Percentiles rank a stretch among this genome's conserved stretches.
These are phyloP conservation scores for Drosophila pallidifrons DNA, from an alignment of 1,140 invertebrate genomes.

Conservation along the genomic window DNA sequence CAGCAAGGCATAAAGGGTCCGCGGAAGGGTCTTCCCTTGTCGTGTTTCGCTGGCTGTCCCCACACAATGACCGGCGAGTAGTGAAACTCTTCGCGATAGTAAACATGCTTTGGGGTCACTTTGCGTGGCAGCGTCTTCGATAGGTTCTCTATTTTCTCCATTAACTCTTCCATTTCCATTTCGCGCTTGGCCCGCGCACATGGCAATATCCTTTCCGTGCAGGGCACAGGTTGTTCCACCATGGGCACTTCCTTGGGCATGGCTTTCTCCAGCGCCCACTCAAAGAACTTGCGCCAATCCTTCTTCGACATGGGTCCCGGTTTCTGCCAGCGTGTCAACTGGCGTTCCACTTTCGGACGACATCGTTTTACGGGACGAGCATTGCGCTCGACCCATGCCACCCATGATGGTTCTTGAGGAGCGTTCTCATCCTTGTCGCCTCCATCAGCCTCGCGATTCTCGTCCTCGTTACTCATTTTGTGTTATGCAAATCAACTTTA, in stretches of 20 bases:
- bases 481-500: not conserved
- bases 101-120: constrained; percentile 48
- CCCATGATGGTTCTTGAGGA: constrained; percentile 41
- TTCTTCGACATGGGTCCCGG: constrained; percentile 69
- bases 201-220: constrained; percentile 40
- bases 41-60: constrained; percentile 58
- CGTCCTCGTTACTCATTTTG: constrained; percentile 24
- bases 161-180: constrained; percentile 17
- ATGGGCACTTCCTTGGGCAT: constrained; percentile 31
- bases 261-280: constrained; percentile 49
- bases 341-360: not conserved
- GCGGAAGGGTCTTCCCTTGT: constrained; percentile 65
- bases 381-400: constrained; percentile 61
- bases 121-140: constrained; percentile 53
- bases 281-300: constrained; percentile 60
- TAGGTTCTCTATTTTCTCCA: constrained; percentile 31
- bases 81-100: constrained; percentile 13
- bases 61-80: constrained; percentile 65
- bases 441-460: not conserved
- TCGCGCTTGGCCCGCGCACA: constrained; percentile 30
- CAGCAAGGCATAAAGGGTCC: constrained; percentile 47
- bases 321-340: constrained; percentile 59
- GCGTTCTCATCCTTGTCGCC: not conserved
- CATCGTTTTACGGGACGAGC: constrained; percentile 32
- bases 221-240: constrained; percentile 36